Conservation (phyloP, 2,797 vertebrate species). For the Lepus townsendii region DNA sequence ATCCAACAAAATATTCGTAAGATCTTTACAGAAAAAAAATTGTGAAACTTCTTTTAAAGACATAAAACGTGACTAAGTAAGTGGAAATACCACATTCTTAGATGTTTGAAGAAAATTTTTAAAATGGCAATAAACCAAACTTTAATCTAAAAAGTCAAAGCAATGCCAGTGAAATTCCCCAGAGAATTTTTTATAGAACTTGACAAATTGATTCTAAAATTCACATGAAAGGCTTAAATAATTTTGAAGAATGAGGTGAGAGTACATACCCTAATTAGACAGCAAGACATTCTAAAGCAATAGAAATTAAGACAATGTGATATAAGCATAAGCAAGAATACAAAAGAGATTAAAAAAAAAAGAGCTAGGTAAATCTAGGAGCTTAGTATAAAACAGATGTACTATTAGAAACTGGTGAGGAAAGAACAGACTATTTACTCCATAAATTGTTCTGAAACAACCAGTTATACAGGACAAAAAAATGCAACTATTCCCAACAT, state of each 20-base stretch:
- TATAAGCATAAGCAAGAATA: background rate
- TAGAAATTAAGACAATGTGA: constrained; percentile 2
- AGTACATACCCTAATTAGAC: background rate
- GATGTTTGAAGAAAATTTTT: constrained; percentile 28
- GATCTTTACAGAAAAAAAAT: constrained; percentile 17
- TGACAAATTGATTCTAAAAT: constrained; percentile 7
- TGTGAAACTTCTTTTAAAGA: constrained; percentile 25
- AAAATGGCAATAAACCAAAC: background rate
- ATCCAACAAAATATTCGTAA: constrained; percentile 5
- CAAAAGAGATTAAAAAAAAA: background rate
- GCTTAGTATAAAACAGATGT: background rate
- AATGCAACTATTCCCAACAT: background rate
- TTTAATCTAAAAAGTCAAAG: constrained; percentile 47
- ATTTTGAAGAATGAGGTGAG: background rate
- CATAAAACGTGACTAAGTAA: background rate
- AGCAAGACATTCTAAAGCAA: constrained; percentile 9
- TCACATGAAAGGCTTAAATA: constrained; percentile 14
- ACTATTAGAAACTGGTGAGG: background rate
- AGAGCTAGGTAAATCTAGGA: background rate
- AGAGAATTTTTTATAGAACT: constrained; percentile 3
- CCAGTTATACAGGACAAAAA: background rate
- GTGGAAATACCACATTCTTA: background rate
- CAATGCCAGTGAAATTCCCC: constrained; percentile 3
- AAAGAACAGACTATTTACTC: background rate
- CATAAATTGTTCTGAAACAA: constrained; percentile 29